These are phyloP conservation scores for Cancer borealis DNA, from an alignment of 2,888 invertebrate genomes.

Conservation along the genomic window DNA sequence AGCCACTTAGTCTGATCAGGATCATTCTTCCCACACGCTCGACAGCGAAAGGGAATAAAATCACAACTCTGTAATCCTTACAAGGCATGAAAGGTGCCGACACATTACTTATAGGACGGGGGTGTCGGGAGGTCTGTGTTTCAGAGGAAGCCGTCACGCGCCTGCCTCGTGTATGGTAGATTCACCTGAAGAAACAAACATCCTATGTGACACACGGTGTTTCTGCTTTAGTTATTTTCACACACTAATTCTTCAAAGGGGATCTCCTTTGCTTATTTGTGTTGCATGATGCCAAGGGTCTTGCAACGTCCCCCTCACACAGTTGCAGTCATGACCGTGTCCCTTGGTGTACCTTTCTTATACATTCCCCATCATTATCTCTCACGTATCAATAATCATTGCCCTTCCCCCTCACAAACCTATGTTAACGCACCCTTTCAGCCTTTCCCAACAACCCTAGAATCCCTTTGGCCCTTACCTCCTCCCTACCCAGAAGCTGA, in stretches of 20 bases:
- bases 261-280: conserved; percentile 61
- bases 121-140: background rate
- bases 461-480: background rate
- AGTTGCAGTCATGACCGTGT: background rate
- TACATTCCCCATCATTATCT: background rate
- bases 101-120: background rate
- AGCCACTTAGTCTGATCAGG: conserved; percentile 2
- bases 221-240: conserved; percentile 55
- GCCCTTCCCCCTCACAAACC: background rate
- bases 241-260: conserved; percentile 54
- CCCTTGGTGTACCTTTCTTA: background rate
- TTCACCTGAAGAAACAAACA: conserved; percentile 39
- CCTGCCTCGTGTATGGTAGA: background rate
- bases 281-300: conserved; percentile 39
- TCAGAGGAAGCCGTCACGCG: background rate
- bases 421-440: background rate
- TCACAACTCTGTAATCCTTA: background rate
- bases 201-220: background rate
- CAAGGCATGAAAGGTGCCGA: conserved; percentile 20
- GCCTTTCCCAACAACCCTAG: background rate
- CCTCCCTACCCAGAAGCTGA: background rate
- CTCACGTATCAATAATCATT: background rate
- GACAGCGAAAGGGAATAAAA: background rate
- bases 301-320: background rate
- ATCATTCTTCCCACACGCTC: background rate